Evolutionary conservation across 2,888 invertebrate species (phyloP).

Genomic region (Neoascia interrupta): DNA sequence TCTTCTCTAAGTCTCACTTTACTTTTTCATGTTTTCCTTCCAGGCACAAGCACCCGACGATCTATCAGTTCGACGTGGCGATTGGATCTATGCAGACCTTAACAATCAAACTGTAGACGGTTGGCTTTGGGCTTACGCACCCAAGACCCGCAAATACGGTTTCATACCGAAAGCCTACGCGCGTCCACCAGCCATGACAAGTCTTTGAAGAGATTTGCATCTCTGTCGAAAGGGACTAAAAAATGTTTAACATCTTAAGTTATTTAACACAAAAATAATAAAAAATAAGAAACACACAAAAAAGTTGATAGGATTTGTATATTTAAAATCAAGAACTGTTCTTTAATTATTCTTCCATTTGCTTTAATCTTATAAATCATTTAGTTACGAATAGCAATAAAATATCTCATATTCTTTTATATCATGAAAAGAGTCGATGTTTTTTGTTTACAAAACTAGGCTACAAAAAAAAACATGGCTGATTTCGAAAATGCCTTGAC

Average conservation of each 20-base stretch:
- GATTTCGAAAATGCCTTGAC: too few species aligned
- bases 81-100: conserved; percentile 97
- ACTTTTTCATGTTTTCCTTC: too few species aligned
- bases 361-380: conserved; percentile 35
- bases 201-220: conserved; percentile 76
- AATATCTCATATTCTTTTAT: too few species aligned
- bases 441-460: too few species aligned
- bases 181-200: conserved; percentile 94
- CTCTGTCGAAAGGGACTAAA: background rate
- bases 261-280: conserved; percentile 55
- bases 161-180: conserved; percentile 98
- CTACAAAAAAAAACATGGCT: too few species aligned
- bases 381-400: conserved; percentile 8
- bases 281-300: too few species aligned
- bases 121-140: conserved; percentile 97
- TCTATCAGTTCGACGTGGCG: conserved; percentile 92
- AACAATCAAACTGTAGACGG: conserved; percentile 96
- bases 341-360: conserved; percentile 26
- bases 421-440: too few species aligned
- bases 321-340: conserved; percentile 44
- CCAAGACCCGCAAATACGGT: conserved; percentile 94
- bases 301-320: conserved; percentile 41
- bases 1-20: conserved; percentile 3
- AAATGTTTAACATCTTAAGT: conserved; percentile 32
- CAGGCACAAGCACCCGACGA: conserved; percentile 96